Evolutionary conservation across 2,888 invertebrate species (phyloP), one percentile per base, ranked within the genome.

Genomic region (Girardia tigrina): DNA sequence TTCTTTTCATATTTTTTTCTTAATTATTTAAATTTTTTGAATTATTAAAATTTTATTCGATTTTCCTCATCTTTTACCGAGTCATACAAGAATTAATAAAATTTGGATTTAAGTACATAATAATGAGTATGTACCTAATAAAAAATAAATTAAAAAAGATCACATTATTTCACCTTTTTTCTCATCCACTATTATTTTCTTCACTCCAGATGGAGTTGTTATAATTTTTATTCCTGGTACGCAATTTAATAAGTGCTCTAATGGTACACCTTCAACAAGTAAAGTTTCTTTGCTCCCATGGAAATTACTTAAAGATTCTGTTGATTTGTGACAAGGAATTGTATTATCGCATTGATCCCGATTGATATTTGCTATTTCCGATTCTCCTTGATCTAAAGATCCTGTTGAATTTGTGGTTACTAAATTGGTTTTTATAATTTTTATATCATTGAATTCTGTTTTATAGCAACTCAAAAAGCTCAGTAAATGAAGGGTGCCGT

Each of bases 161-260:
- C n/a, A n/a, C n/a, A 56, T 56, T 14, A 12, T 4, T 1, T 74
- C 69, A n/a, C 70, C 75, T 78, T 80, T 81, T 77, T 83, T 83
- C 76, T 84, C 84, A 20, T 82, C 81, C 83, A 84, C 85, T 77
- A 86, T 84, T 36, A 89, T 83, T 78, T 86, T 86, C 81, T 88
- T 88, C n/a, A 87, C 85, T 77, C 87, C 86, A 72, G 86, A 85
- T 4, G 84, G 83, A 78, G 86, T 85, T 71, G 85, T 83, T 28
- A 79, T 77, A 56, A 89, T 84, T 79, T 87, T 87, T 42, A 94
- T 87, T 36, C 90, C 90, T 12, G 89, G 88, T 12, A 92, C 88
- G 82, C 91, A 91, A 73, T 91, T 89, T 28, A 95, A 88, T 75
- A 95, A 86, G 85, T 94, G 90, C 83, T 95, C 95, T 76, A 95